Base-by-base conservation (phyloP, 2,113 vertebrate genomes). In the Bubo bubo region DNA sequence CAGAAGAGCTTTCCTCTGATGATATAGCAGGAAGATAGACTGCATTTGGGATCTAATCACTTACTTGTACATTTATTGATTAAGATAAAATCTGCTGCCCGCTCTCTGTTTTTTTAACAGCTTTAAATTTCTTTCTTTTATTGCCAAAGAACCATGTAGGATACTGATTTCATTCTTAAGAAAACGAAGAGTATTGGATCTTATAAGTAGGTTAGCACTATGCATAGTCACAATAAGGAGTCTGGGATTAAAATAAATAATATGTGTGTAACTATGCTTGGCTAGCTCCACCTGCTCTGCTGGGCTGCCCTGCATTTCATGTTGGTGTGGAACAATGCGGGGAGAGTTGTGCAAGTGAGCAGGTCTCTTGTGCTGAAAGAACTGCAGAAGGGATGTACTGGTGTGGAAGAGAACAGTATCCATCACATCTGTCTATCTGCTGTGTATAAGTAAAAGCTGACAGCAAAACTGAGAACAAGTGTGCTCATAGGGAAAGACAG, bases 21-120 rank as follows among this genome's bases (percentile, higher is more conserved):
- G 89, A 82, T 95, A 70, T 5, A 79, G 56, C 81, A 62, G 86
- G 47, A 92, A 70, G 94, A 62, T 68, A 62, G 22, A 8, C 21
- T 94, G 45, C 77, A 93, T 94, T 90, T 91, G 43, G 89, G 73
- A 74, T 86, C 71, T 72, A 95, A 92, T 92, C 86, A 86, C 84
- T 95, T 87, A 85, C 70, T 79, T 79, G 45, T 76, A 41, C 88
- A 37, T 88, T 87, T 93, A 87, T 83, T 91, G 87, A 90, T 91
- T 85, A 83, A 64, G 66, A 52, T 35, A 85, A 91, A 93, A 90
- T 64, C 63, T 80, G 58, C 82, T 88, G 86, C 67, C 37, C 1
- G 2, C 24, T 84, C 35, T 77, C 27, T 1, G 0, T 45, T 82
- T 89, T 91, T 70, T 55, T 32, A 71, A 16, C 17, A 8, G 66